Evolutionary conservation across 2,888 invertebrate genomes (phyloP).

Genomic region (Tachina fera): DNA sequence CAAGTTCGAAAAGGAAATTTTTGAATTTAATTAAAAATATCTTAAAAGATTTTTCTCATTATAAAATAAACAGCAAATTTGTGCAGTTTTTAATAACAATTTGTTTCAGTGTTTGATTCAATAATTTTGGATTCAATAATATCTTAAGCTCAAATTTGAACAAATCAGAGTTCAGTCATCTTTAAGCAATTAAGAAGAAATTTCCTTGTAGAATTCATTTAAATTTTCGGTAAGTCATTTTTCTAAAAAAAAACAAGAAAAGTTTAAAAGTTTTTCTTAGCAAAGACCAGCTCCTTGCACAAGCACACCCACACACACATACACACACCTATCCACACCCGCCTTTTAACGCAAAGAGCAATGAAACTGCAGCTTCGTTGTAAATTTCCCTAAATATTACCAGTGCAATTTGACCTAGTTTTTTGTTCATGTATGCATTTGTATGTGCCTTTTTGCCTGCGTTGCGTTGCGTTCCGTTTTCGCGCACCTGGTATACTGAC

Average conservation of each 20-base stretch:
- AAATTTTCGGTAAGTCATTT: conserved; percentile 49
- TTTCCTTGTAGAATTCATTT: conserved; percentile 41
- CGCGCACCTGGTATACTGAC: conserved; percentile 70
- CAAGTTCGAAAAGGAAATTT: conserved; percentile 1
- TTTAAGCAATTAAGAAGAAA: conserved; percentile 13
- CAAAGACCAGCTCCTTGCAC: not conserved
- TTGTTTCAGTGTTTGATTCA: conserved; percentile 26
- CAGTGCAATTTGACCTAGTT: conserved; percentile 70
- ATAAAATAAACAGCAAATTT: conserved; percentile 11
- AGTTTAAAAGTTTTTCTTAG: not conserved
- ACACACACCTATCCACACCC: not conserved
- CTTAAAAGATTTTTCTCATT: conserved; percentile 20
- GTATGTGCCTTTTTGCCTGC: conserved; percentile 5
- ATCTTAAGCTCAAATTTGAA: conserved; percentile 14
- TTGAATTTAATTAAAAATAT: conserved; percentile 30
- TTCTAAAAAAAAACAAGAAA: not conserved
- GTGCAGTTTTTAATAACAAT: conserved; percentile 12
- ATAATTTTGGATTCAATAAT: conserved; percentile 8
- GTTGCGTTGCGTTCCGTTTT: conserved; percentile 55
- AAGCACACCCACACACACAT: not conserved
- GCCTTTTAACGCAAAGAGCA: not conserved
- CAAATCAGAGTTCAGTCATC: conserved; percentile 7
- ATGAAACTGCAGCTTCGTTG: conserved; percentile 41
- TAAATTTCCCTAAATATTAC: conserved; percentile 41
- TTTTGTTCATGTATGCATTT: conserved; percentile 35